Evolutionary conservation across 2,888 invertebrate species (phyloP), one percentile per base, ranked within the genome.

Genomic region (Drosophila kuntzei): DNA sequence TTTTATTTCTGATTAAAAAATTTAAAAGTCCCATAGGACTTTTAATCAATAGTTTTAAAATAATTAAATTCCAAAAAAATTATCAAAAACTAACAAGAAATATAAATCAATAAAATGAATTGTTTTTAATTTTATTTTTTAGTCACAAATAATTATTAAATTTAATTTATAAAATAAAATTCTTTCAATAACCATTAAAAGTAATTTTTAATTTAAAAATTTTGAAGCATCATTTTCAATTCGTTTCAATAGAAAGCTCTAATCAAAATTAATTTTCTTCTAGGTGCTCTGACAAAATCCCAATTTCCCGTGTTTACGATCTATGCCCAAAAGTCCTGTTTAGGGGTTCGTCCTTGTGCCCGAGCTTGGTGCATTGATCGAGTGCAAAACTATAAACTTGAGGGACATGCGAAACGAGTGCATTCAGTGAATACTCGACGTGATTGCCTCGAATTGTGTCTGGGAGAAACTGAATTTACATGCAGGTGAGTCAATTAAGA

Each of bases 251-350:
- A 22, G 16, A 4, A 14, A 22, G 20, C 22, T 29, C 12, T 34
- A 22, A 49, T 12, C 22, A 14, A 11, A 9, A 25, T 36, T 58
- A 0, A 9, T 8, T 3, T 37, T 9, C 57, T 51, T 32, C 3
- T 59, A 96, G 97, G 97, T 92, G 97, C 97, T 39, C 93, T 98
- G 89, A 96, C 97, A 62, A 96, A 96, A 92, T 97, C 97, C 25
- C 97, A 98, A 93, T 98, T 98, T 93, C 98, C 98, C 25, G 98
- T 98, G 79, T 98, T 98, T 93, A 98, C 98, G 76, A 97, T 98
- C 92, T 98, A 98, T 94, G 97, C 97, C 67, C 97, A 98, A 93
- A 98, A 98, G 94, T 96, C 96, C 89, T 98, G 98, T 91, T 93
- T 98, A 88, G 96, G 96, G 62, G 95, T 97, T 87, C 95, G 96